phyloP scores from a whole-genome alignment of 2,888 invertebrate genomes.

The Carcina quercana region DNA sequence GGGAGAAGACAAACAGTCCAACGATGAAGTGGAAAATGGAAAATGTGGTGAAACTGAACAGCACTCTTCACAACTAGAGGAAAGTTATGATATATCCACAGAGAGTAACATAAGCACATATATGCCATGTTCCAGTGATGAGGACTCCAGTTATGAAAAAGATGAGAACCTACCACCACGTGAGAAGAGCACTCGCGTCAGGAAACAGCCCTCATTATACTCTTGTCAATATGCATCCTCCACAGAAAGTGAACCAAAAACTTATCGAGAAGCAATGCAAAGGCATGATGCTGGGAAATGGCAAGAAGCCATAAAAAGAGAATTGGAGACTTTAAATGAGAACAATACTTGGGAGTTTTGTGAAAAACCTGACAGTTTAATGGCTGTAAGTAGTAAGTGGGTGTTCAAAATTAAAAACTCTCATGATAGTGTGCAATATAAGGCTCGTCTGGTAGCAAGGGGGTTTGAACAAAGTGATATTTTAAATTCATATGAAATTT shows the following conservation, averaged over 20 bases:
- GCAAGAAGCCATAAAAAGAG: constrained; percentile 9
- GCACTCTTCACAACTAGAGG: no score
- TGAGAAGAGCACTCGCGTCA: background rate
- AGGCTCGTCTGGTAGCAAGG: constrained; percentile 14
- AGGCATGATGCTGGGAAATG: constrained; percentile 6
- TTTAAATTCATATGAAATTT: constrained; percentile 1
- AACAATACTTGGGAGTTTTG: constrained; percentile 12
- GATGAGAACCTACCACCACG: background rate
- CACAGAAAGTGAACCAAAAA: constrained; percentile 9
- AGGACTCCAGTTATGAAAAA: background rate
- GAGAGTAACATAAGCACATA: no score
- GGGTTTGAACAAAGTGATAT: constrained; percentile 11
- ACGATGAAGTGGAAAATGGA: no score
- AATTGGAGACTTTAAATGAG: constrained; percentile 8
- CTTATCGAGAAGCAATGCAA: constrained; percentile 12
- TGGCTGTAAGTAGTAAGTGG: constrained; percentile 9
- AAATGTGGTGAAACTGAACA: no score
- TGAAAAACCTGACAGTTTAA: background rate
- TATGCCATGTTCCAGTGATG: no score
- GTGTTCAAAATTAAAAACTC: constrained; percentile 8
- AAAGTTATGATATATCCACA: no score
- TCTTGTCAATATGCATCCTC: constrained; percentile 11
- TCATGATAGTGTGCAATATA: constrained; percentile 1
- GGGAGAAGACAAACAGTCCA: no score
- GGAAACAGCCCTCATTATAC: constrained; percentile 13